Evolutionary conservation across 2,113 vertebrate genomes (phyloP), one percentile per base, ranked within the genome.

Genomic region (Brachyistius frenatus): DNA sequence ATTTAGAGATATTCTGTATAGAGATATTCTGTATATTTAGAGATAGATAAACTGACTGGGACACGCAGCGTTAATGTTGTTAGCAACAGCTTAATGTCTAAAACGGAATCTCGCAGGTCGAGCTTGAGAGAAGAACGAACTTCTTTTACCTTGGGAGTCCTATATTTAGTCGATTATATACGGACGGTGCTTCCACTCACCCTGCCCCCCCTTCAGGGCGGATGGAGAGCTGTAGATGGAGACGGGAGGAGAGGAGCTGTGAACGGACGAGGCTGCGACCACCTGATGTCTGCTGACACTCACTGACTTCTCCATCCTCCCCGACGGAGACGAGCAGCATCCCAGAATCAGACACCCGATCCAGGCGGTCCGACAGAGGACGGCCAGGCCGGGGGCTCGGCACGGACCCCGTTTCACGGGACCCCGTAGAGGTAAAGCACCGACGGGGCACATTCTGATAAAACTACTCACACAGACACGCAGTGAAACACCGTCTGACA

Each of bases 291-390:
- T 53, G 3, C 9, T 4, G 16, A 46, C 1, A 3, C 39, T 72
- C 66, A 5, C 41, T 37, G 74, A 72, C 70, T 64, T 61, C 49
- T 55, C 47, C 11, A 33, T 15, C 58, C 14, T 53, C 33, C 69
- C 32, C 0, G 35, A 49, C 2, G 35, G 61, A 31, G 72, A 4
- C 2, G 53, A 54, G 13, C 37, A 33, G 23, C 73, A 83, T 46
- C 80, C 83, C 60, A 88, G 55, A 71, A 83, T 58, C 11, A 88
- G 64, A 68, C 83, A 85, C 1, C 77, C 68, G 9, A 75, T 49
- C 68, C 86, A 88, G 62, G 76, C 64, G 31, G 44, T 75, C 32
- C 32, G 77, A 57, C 47, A 77, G 49, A 74, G 49, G 15, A 52
- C 57, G 5, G n/a, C 1, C 31, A 73, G 47, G 33, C 78, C 75